Evolutionary conservation across 2,888 invertebrate species (phyloP).

Genomic region (Plebejus anna): DNA sequence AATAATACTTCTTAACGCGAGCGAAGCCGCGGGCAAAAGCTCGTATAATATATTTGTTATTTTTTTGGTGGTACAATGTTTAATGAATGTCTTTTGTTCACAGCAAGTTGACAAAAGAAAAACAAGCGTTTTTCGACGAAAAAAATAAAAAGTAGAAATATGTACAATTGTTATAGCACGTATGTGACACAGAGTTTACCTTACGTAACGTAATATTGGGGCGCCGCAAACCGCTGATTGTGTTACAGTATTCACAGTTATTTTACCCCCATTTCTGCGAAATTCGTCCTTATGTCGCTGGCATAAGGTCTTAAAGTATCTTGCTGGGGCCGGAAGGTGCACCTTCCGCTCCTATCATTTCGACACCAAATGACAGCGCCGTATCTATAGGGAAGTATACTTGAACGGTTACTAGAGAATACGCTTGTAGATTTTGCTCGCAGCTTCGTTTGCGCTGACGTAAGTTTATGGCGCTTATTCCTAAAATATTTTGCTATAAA

Average conservation of each 20-base stretch:
- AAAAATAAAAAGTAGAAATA: not conserved
- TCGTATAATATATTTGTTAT: too few relatives aligned
- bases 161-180: not conserved
- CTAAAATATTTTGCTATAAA: too few relatives aligned
- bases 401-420: not conserved
- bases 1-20: too few relatives aligned
- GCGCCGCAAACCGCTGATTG: conserved; percentile 17
- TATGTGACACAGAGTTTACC: not conserved
- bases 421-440: not conserved
- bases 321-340: not conserved
- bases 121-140: not conserved
- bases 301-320: not conserved
- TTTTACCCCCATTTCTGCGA: not conserved
- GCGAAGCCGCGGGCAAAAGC: too few relatives aligned
- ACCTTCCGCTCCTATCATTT: conserved; percentile 7
- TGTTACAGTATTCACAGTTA: not conserved
- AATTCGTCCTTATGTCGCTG: not conserved
- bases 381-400: conserved; percentile 4
- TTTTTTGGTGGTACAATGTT: too few relatives aligned
- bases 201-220: conserved; percentile 13
- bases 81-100: too few relatives aligned
- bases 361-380: conserved; percentile 10
- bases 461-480: too few relatives aligned
- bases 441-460: too few relatives aligned
- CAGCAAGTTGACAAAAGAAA: not conserved